Evolutionary conservation across 2,797 vertebrate genomes (phyloP), one percentile per base, ranked within the genome.

Genomic region (Etheostoma nigrum): DNA sequence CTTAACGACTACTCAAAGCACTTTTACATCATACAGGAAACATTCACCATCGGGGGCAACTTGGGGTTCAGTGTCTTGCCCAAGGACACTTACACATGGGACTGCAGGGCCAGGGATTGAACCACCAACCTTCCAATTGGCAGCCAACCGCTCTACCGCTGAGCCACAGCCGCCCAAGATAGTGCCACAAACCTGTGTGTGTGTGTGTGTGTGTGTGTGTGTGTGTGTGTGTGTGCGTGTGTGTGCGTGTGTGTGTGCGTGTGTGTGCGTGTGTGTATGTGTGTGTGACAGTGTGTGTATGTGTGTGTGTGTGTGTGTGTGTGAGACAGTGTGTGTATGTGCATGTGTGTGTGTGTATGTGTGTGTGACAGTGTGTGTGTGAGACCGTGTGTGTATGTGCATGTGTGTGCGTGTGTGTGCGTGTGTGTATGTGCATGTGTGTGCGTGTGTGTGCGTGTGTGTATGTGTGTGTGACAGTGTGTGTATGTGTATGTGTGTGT

Each of bases 151-250:
- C 27, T 6, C 27, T 30, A 30, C 27, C 5, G 27, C 27, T 30
- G 27, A 30, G 27, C 27, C 27, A 30, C 27, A 30, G 27, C 27
- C 5, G 27, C n/a, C n/a, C n/a, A 40, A 40, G 36, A 40, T 40
- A 40, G 36, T 40, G 10, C 8, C 36, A 36, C 9, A 36, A 36
- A 36, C 9, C 10, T 11, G 3, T 27, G 27, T 27, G 27, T 27
- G 27, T 27, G 27, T 27, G 27, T 27, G 4, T 27, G 4, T 8
- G 54, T 16, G 1, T n/a, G 30, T 15, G 4, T 55, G 51, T 14
- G 14, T 51, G 54, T 54, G 65, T 67, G 36, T 67, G 51, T 53
- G 33, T 44, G 42, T 51, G 47, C 44, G 65, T 67, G 65, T 25
- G 54, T 16, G 14, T 70, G 45, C 25, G 54, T 47, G n/a, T 40